These are phyloP conservation scores for Syngnathus acus DNA, from an alignment of 2,797 vertebrate species.

Conservation along the genomic window DNA sequence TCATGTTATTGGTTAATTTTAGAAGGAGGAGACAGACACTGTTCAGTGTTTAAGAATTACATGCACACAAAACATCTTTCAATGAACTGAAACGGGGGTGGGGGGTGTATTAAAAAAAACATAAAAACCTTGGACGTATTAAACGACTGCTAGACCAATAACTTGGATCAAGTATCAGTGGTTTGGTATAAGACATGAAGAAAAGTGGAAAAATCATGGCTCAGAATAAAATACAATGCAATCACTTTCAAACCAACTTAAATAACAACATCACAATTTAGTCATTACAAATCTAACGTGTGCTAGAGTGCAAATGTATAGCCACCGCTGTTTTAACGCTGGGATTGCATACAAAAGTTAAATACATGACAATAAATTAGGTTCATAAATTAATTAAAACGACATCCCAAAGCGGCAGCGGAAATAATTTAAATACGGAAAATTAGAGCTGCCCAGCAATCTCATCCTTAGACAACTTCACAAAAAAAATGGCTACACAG, in stretches of 20 bases:
- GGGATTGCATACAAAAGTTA: constrained; percentile 55
- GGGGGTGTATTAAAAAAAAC: constrained; percentile 18
- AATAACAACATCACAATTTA: constrained; percentile 27
- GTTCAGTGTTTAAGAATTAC: constrained; percentile 8
- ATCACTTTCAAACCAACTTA: constrained; percentile 36
- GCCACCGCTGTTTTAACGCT: constrained; percentile 31
- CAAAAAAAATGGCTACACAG: constrained; percentile 37
- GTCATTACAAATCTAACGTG: constrained; percentile 32
- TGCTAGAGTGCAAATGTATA: constrained; percentile 38
- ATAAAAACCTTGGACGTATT: constrained; percentile 4
- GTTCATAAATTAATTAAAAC: constrained; percentile 68
- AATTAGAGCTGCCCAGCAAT: constrained; percentile 58
- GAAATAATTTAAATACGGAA: constrained; percentile 60
- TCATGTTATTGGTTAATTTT: constrained; percentile 30
- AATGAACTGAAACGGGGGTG: constrained; percentile 25
- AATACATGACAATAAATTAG: constrained; percentile 74
- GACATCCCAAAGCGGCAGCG: constrained; percentile 52
- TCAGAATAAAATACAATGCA: constrained; percentile 43
- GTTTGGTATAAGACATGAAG: constrained; percentile 42
- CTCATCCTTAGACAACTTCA: constrained; percentile 41
- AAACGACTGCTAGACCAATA: background rate
- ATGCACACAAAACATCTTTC: constrained; percentile 10
- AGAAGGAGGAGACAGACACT: constrained; percentile 32
- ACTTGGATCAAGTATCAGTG: constrained; percentile 19
- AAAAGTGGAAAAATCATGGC: constrained; percentile 44